Evolutionary conservation across 1,140 invertebrate genomes (phyloP), one percentile per base, ranked within the genome.

Genomic region (Drosophila jambulina): DNA sequence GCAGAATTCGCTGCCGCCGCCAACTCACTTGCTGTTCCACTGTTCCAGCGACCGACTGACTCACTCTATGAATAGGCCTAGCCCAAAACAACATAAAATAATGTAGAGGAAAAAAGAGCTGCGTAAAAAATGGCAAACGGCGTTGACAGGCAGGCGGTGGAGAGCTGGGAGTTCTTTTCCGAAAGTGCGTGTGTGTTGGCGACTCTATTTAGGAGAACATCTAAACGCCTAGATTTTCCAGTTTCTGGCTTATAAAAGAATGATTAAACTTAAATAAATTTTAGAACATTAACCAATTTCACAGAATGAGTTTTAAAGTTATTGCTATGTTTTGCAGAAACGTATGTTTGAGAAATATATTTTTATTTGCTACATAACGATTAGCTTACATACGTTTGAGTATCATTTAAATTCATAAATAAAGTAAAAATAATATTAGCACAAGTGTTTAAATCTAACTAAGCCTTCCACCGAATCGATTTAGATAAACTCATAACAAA

Each of bases 61-160:
- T 80, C 76, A 83, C 65, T 80, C 71, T 60, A 57, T 65, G 56
- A 71, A 83, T 75, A 83, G 64, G 71, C 81, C 80, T 76, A 61
- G 69, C 60, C 69, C 43, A 80, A 72, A 78, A 82, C 46, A 58
- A 62, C 63, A 53, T 42, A 48, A 64, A 69, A 69, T 69, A 69
- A 69, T 69, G 65, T 40, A 27, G 32, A 64, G 27, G n/a, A 61
- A 61, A 49, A 64, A 63, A 25, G 53, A 53, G 51, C 21, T 68
- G 29, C 65, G 42, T 34, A 46, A 51, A 49, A 79, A 79, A 82
- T 75, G 70, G 70, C 69, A 75, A 79, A 48, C 57, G 40, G 54
- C 59, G 80, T 57, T 82, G 75, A 82, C 79, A 78, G 51, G 40
- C 69, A 34, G 34, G 53, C 46, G 3, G 6, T 3, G 12, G 51